Evolutionary conservation across 1,140 invertebrate species (phyloP), one percentile per base, ranked within the genome.

Genomic region (Trichonephila clavipes): DNA sequence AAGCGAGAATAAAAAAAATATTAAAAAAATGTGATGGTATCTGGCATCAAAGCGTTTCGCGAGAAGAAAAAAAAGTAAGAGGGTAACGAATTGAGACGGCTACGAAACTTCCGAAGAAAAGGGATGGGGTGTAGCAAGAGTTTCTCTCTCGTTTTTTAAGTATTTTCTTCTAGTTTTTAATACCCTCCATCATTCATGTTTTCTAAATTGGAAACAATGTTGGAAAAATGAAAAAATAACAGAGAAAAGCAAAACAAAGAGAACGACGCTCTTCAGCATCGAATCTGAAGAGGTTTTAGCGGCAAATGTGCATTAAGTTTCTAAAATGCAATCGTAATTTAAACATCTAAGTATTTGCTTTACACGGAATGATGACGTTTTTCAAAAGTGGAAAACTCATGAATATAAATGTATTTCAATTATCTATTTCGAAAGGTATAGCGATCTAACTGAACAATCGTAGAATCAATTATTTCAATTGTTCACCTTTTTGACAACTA

Each of bases 141-240:
- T 82, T 19, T 40, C 18, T 59, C 10, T 85, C 8, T n/a, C n/a
- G 44, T 24, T 85, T 85, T 58, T 34, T 61, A 24, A 61, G 21
- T 14, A n/a, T 5, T 24, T 58, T 18, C 58, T 8, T 88, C 40
- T 40, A 64, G 5, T 19, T 64, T 66, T 90, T 90, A 90, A 90
- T 61, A 72, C 66, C 72, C 69, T 77, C 24, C 40, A 58, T 51
- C 69, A 59, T 59, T 72, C 86, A 40, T 90, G 72, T 90, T 90
- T 82, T n/a, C 18, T 90, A 90, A 90, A 90, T 90, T 90, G 89
- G 86, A 12, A 90, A 64, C 89, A 90, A 81, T 28, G 58, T 40
- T n/a, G 58, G 77, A 61, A 40, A 40, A 59, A 12, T 3, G 0
- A 58, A 72, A 62, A 40, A 34, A 61, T 14, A 24, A 58, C 10